Evolutionary conservation across 2,888 invertebrate genomes (phyloP).

Genomic region (Apodemia zela): DNA sequence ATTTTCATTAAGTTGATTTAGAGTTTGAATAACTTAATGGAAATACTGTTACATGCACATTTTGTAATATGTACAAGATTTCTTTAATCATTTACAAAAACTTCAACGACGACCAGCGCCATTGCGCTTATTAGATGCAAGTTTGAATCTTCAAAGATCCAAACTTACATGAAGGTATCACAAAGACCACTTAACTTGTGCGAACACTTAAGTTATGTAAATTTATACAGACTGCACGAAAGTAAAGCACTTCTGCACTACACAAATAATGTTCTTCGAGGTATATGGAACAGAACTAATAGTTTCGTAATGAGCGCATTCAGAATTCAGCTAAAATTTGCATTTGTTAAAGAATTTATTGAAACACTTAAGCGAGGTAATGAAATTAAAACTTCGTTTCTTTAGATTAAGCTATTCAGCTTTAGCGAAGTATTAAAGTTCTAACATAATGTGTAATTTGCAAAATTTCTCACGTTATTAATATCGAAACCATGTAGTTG

Average conservation of each 20-base stretch:
- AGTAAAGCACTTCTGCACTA: slow-evolving; percentile 25
- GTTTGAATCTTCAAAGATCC: slow-evolving; percentile 25
- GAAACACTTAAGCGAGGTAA: not conserved
- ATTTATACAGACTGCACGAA: slow-evolving; percentile 46
- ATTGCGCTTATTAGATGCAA: slow-evolving; percentile 19
- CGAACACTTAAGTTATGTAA: slow-evolving; percentile 44
- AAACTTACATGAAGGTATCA: slow-evolving; percentile 29
- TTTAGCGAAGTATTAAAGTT: not conserved
- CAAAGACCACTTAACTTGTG: slow-evolving; percentile 29
- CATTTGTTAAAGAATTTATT: not conserved
- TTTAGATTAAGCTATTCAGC: not conserved
- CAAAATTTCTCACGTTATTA: not conserved
- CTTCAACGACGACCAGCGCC: not conserved
- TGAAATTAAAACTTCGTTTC: not conserved
- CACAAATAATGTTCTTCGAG: slow-evolving; percentile 15
- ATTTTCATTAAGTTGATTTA: too few relatives aligned
- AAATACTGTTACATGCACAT: too few relatives aligned
- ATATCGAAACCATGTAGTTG: not conserved
- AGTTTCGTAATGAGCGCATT: slow-evolving; percentile 18
- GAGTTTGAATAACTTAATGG: too few relatives aligned
- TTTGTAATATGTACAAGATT: not conserved
- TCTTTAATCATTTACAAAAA: not conserved
- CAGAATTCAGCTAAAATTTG: slow-evolving; percentile 6
- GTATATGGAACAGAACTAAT: slow-evolving; percentile 13
- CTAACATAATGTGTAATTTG: not conserved